Evolutionary conservation across 2,113 vertebrate genomes (phyloP).

Genomic region (Phaethon lepturus): DNA sequence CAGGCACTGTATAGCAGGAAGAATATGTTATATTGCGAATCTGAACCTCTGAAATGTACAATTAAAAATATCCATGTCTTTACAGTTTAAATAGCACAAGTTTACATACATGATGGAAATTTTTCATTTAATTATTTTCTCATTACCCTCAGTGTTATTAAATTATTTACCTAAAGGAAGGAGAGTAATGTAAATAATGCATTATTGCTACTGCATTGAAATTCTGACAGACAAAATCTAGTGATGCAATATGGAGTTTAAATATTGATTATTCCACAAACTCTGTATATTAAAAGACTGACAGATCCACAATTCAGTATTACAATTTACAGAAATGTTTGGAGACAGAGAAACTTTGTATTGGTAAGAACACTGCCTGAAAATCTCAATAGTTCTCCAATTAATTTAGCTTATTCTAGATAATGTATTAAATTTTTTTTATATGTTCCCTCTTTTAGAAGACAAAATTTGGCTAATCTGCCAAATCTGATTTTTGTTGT

Average conservation of each 20-base stretch:
- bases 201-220: neutral
- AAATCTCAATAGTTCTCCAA: neutral
- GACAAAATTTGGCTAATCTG: neutral
- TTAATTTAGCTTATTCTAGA: neutral
- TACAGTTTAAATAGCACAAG: neutral
- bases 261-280: neutral
- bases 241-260: neutral
- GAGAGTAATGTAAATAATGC: neutral
- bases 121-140: neutral
- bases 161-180: neutral
- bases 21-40: neutral
- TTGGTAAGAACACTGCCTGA: neutral
- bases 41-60: neutral
- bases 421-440: neutral
- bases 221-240: neutral
- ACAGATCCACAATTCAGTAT: neutral
- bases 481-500: neutral
- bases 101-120: neutral
- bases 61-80: neutral
- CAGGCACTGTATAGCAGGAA: neutral
- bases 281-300: neutral
- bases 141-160: neutral
- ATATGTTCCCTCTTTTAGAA: neutral
- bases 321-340: neutral
- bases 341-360: neutral